phyloP scores from a whole-genome alignment of 2,797 vertebrate genomes.

The Tokudaia tokunoshimensis region DNA sequence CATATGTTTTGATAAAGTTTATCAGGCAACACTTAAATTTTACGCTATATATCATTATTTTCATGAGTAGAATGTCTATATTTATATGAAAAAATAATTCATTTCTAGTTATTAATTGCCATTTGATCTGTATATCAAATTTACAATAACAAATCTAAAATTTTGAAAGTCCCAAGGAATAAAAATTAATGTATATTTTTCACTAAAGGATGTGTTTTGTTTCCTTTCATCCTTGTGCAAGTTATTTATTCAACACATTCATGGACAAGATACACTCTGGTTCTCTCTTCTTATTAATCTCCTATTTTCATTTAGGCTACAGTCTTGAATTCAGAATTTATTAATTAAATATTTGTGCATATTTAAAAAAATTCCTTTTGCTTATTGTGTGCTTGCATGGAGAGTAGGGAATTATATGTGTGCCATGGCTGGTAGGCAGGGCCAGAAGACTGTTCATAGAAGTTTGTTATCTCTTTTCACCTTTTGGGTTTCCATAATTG shows the following conservation, averaged over 20 bases:
- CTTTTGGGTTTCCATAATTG: neutral
- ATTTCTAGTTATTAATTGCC: neutral
- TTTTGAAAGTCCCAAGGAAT: neutral
- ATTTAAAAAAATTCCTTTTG: neutral
- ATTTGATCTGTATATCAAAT: neutral
- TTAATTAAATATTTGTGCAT: neutral
- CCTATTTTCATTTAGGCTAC: neutral
- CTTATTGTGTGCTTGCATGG: neutral
- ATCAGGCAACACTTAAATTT: neutral
- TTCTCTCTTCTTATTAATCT: neutral
- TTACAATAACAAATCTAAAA: neutral
- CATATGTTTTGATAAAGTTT: neutral
- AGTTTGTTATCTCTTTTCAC: no score
- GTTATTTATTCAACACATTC: neutral
- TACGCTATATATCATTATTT: neutral
- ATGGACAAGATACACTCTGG: neutral
- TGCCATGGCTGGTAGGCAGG: neutral
- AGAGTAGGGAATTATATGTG: no score
- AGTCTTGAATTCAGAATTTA: neutral
- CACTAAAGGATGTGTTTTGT: neutral
- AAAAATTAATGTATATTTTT: neutral
- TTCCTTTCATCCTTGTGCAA: neutral
- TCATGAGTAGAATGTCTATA: neutral
- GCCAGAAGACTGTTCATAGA: neutral
- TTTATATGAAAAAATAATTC: neutral